Percentiles rank a stretch among this genome's conserved stretches.
Evolutionary conservation across 2,113 vertebrate genomes (phyloP).

Genomic region (Nycticorax nycticorax): DNA sequence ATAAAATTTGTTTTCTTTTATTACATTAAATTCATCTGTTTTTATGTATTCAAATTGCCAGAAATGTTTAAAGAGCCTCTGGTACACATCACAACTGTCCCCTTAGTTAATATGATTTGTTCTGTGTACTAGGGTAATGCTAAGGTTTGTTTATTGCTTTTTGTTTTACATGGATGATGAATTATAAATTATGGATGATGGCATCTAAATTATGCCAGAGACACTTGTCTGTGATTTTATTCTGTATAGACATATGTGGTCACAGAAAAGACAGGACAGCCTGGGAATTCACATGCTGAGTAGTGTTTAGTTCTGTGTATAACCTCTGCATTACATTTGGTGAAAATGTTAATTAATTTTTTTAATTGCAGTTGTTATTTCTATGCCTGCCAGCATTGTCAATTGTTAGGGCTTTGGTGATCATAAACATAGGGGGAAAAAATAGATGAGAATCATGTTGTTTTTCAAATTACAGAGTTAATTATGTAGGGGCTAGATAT

Average conservation of each 20-base stretch:
- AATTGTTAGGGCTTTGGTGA: background rate
- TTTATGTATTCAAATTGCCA: background rate
- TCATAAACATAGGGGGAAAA: background rate
- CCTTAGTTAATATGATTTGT: background rate
- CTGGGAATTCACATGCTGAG: background rate
- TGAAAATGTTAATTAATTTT: constrained; percentile 19
- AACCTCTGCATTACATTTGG: background rate
- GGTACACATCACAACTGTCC: background rate
- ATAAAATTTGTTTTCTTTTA: background rate
- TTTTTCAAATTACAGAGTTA: constrained; percentile 13
- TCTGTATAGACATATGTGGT: background rate
- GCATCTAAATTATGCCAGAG: background rate
- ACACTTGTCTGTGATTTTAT: background rate
- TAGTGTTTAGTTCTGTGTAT: background rate
- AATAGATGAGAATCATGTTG: background rate
- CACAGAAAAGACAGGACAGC: background rate
- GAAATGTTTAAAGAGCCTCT: background rate
- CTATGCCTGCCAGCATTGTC: background rate
- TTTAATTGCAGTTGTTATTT: constrained; percentile 22
- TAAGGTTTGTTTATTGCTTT: background rate
- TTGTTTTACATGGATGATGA: background rate
- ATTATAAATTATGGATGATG: background rate
- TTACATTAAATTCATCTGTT: background rate
- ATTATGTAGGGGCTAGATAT: background rate
- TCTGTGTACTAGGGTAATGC: background rate